Base-by-base conservation (phyloP, 2,797 vertebrate species). In the Sebastes vulpes region DNA sequence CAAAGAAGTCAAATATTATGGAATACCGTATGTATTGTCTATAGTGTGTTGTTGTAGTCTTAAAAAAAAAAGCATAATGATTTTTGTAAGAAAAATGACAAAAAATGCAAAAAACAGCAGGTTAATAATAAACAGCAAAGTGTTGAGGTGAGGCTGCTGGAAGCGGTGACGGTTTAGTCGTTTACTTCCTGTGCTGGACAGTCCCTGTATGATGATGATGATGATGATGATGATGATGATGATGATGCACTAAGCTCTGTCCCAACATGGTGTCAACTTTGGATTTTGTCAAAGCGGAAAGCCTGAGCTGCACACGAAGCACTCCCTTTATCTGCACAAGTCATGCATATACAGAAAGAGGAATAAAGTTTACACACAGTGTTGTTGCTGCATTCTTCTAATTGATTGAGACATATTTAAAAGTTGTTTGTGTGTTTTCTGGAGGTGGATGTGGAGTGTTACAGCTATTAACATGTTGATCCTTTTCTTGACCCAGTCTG, bases 21-120 rank as follows among this genome's bases (percentile, higher is more conserved):
- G 79, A 95, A 95, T 91, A 96, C 87, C 89, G 84, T 94, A 96
- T 96, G 96, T 97, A 95, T 93, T 95, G 94, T 94, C 92, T 93
- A 90, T 90, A 94, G 90, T 94, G 89, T 95, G 88, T 91, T 93
- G 90, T 92, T 91, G 88, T 94, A 93, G 93, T 94, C 89, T 85
- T 83, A 87, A 92, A 85, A 46, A 42, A 42, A 46, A 46, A 89
- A 89, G 72, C 66, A 82, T 88, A 79, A 83, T 92, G 82, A 93
- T 92, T 93, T 95, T 95, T 94, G 88, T 94, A 95, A 94, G 83
- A 93, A 92, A 42, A 94, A 91, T 20, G 61, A 84, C 63, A 88
- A 93, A 93, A 42, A 46, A 89, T 79, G 82, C 72, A 35, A 86
- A 88, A 93, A 93, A 93, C 70, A 89, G 72, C 84, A 90, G 77